Percentiles rank a stretch among this genome's conserved stretches.
These are phyloP conservation scores for Pterophyllum scalare DNA, from an alignment of 2,113 vertebrate genomes.

Conservation along the genomic window DNA sequence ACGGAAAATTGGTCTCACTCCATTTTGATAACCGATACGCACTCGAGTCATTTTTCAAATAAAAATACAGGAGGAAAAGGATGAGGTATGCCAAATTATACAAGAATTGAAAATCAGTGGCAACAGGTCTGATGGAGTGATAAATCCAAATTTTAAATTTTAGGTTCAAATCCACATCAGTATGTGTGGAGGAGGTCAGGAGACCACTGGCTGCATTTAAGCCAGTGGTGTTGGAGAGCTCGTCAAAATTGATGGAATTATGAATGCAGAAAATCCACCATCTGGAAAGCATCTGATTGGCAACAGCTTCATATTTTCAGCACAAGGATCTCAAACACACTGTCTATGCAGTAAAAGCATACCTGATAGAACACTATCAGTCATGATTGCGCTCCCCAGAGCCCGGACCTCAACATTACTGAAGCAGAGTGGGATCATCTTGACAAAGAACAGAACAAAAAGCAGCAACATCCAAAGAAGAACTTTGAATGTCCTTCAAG, in stretches of 20 bases:
- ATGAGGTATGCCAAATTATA: too few relatives aligned
- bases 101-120: neutral
- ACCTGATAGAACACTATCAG: neutral
- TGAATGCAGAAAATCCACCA: neutral
- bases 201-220: neutral
- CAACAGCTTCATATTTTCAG: neutral
- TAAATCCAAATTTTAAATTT: too few relatives aligned
- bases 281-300: neutral
- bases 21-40: neutral
- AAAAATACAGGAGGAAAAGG: neutral
- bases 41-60: neutral
- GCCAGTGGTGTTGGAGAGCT: neutral
- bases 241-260: neutral
- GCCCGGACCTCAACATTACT: neutral
- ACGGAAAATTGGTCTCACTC: neutral
- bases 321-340: neutral
- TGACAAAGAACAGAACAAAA: neutral
- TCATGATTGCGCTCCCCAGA: too few relatives aligned
- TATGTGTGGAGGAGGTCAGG: neutral
- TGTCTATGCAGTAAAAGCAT: neutral
- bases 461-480: neutral
- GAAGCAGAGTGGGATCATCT: neutral
- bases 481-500: neutral
- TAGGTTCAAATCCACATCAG: neutral
- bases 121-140: too few relatives aligned